Evolutionary conservation across 1,140 invertebrate species (phyloP), one percentile per base, ranked within the genome.

Genomic region (Drosophila kohkoa): DNA sequence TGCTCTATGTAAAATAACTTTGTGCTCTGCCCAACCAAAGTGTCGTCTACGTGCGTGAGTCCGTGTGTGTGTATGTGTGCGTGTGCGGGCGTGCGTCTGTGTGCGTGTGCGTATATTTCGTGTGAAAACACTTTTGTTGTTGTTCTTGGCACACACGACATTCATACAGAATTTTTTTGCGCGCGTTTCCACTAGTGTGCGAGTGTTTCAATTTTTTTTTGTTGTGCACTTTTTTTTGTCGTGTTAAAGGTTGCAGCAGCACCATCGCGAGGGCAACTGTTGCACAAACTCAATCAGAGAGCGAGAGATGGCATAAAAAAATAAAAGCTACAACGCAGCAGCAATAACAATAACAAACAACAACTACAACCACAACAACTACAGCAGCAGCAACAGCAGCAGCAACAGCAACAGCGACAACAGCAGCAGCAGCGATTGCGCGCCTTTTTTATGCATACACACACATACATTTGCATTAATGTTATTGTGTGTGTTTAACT

Each of bases 251-350:
- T 43, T 32, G 43, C n/a, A 25, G 20, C 20, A 25, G 35, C 35
- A 35, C 6, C 43, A 46, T 15, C 43, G 35, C 20, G n/a, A 13
- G 68, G 48, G 46, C 70, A 74, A 74, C 71, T 74, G 71, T 74
- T 74, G 71, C 71, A 68, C 71, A 57, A 43, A 49, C 10, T 43
- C 10, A 49, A 49, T 49, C 48, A 49, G 48, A 49, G 48, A 49
- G 32, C 7, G 35, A 38, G 32, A 38, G 35, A 38, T 49, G 25
- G 8, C 41, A 10, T 32, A 38, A 38, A 38, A 38, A 38, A 32
- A 49, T 20, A 16, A 25, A 49, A 49, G 13, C 15, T 13, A 15
- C 15, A 49, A 49, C 15, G 46, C 46, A 49, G 8, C 8, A 41
- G n/a, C 41, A 4, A 43, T 20, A 49, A 25, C 16, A 55, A 32